Conservation (phyloP, 2,888 invertebrate species). For the Hirudinaria manillensis region DNA sequence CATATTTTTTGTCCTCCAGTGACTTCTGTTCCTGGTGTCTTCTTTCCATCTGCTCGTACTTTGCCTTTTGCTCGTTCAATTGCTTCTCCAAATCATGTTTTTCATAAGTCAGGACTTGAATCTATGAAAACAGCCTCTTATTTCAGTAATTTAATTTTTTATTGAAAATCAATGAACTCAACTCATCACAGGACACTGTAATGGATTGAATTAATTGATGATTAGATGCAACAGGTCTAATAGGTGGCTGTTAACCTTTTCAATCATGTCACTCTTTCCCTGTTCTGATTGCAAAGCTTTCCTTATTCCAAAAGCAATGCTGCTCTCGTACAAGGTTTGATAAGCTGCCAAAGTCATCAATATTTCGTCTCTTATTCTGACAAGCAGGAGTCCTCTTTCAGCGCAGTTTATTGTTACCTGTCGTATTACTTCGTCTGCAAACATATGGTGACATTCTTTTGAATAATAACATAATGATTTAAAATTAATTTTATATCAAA, state of each 20-base stretch:
- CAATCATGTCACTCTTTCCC: conserved; percentile 25
- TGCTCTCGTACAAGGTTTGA: conserved; percentile 91
- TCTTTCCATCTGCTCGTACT: conserved; percentile 55
- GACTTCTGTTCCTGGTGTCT: conserved; percentile 67
- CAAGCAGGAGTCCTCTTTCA: conserved; percentile 83
- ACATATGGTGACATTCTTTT: neutral
- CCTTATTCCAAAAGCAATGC: conserved; percentile 92
- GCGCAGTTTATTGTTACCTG: conserved; percentile 92
- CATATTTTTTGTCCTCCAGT: conserved; percentile 84
- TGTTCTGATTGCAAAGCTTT: conserved; percentile 75
- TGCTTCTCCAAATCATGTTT: conserved; percentile 77
- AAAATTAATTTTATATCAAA: neutral
- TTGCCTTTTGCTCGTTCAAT: conserved; percentile 55
- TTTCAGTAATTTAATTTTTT: neutral
- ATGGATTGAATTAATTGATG: neutral
- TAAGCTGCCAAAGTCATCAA: conserved; percentile 93
- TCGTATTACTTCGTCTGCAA: conserved; percentile 74
- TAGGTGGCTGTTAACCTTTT: neutral
- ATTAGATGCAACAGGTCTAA: no score
- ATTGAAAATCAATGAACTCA: neutral
- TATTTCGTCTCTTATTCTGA: conserved; percentile 89
- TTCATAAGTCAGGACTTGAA: conserved; percentile 62
- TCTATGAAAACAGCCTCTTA: conserved; percentile 41
- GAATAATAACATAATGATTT: conserved; percentile 30
- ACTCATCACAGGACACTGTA: neutral